phyloP scores from a whole-genome alignment of 2,888 invertebrate species.

The Halictus quadricinctus region DNA sequence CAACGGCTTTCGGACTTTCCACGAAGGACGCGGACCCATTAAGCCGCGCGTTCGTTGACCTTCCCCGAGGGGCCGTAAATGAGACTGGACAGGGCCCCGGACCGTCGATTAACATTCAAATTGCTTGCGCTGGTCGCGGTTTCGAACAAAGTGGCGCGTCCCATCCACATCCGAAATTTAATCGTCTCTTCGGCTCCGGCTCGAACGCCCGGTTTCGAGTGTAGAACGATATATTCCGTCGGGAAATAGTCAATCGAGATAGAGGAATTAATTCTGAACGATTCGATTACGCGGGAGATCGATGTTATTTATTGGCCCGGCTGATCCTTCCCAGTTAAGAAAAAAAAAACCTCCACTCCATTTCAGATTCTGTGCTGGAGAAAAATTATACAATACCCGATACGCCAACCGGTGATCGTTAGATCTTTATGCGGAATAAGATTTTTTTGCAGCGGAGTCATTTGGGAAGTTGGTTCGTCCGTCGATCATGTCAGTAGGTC shows the following conservation, averaged over 20 bases:
- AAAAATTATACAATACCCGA: background rate
- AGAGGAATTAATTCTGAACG: constrained; percentile 40
- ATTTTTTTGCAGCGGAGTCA: too few species aligned
- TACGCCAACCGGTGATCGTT: too few species aligned
- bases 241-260: constrained; percentile 13
- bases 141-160: constrained; percentile 51
- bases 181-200: constrained; percentile 33
- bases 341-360: background rate
- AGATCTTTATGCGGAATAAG: background rate
- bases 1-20: constrained; percentile 70
- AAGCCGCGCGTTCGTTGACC: constrained; percentile 41
- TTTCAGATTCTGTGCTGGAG: background rate
- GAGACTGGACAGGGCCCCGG: constrained; percentile 36
- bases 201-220: background rate
- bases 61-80: constrained; percentile 37
- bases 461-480: too few species aligned
- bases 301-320: constrained; percentile 29
- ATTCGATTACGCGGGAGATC: constrained; percentile 16
- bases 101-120: constrained; percentile 55
- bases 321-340: background rate
- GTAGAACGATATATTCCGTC: background rate
- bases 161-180: constrained; percentile 27
- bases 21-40: constrained; percentile 45
- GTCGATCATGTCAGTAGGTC: too few species aligned
- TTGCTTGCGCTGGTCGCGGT: constrained; percentile 53